phyloP scores from a whole-genome alignment of 2,888 invertebrate genomes.

The Lasioglossum vierecki region DNA sequence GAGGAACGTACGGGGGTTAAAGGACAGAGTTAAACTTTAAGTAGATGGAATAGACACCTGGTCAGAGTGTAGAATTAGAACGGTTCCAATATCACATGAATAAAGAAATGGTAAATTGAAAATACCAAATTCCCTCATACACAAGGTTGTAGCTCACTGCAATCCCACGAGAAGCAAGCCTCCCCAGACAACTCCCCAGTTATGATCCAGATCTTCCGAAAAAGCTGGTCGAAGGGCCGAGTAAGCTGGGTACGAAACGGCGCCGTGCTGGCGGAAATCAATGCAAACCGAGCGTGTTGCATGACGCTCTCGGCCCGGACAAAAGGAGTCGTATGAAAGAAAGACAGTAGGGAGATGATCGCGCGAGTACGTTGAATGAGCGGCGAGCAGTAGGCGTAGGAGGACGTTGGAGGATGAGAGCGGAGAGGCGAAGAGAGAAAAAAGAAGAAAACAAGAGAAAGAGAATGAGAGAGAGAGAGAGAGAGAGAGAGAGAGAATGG shows the following conservation, averaged over 20 bases:
- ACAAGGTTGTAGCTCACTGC: background rate
- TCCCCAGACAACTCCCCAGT: background rate
- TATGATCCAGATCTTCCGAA: background rate
- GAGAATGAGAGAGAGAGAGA: background rate
- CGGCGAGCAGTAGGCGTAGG: background rate
- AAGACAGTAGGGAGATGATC: slow-evolving; percentile 26
- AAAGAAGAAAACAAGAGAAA: background rate
- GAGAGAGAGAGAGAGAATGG: background rate
- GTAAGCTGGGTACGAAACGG: background rate
- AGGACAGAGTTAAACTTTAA: background rate
- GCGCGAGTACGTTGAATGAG: slow-evolving; percentile 28
- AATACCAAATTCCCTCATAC: background rate
- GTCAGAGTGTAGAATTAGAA: too few species aligned
- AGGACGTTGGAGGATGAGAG: background rate
- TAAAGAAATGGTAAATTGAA: background rate
- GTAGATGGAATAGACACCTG: background rate
- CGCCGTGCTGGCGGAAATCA: slow-evolving; percentile 31
- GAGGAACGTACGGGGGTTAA: background rate
- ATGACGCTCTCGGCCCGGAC: slow-evolving; percentile 5
- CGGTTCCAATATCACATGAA: too few species aligned
- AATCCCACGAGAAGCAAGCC: background rate
- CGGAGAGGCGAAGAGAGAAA: background rate
- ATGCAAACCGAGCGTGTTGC: slow-evolving; percentile 28
- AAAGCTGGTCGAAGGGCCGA: background rate
- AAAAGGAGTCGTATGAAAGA: slow-evolving; percentile 4